Conservation (phyloP, 2,113 vertebrate genomes). For the Actinemys pallida region DNA sequence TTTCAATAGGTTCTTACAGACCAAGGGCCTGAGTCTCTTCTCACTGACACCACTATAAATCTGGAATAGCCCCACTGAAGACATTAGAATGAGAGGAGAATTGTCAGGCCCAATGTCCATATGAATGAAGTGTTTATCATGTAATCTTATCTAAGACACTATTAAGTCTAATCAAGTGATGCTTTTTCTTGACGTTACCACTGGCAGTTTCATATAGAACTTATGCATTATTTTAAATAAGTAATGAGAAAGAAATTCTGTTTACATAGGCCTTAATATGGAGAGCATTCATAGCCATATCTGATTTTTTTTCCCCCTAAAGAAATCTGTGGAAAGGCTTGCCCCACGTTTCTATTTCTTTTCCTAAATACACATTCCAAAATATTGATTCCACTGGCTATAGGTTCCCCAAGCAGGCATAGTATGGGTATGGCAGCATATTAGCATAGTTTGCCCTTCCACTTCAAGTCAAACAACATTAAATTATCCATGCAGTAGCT, state of each 20-base stretch:
- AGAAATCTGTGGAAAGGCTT: neutral
- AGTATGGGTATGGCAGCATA: neutral
- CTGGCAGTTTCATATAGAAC: slow-evolving; percentile 45
- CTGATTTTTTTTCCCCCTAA: neutral
- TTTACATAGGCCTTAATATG: neutral
- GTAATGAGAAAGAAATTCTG: neutral
- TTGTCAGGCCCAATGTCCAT: slow-evolving; percentile 46
- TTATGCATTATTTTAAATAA: neutral
- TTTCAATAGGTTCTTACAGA: slow-evolving; percentile 72
- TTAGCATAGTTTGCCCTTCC: neutral
- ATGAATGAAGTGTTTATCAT: slow-evolving; percentile 58
- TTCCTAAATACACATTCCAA: neutral
- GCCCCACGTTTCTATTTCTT: neutral
- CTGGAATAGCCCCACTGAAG: slow-evolving; percentile 54
- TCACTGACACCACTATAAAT: slow-evolving; percentile 74
- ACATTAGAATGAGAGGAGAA: slow-evolving; percentile 58
- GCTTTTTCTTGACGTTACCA: slow-evolving; percentile 43
- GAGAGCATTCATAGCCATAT: neutral
- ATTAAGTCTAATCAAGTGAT: slow-evolving; percentile 29
- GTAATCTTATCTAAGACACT: neutral
- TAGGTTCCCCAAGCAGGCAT: neutral
- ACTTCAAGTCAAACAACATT: slow-evolving; percentile 40
- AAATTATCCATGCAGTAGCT: neutral
- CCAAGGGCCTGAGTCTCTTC: slow-evolving; percentile 71
- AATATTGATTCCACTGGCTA: neutral